Conservation (phyloP, 2,888 invertebrate genomes). For the Leptopilina myrica region DNA sequence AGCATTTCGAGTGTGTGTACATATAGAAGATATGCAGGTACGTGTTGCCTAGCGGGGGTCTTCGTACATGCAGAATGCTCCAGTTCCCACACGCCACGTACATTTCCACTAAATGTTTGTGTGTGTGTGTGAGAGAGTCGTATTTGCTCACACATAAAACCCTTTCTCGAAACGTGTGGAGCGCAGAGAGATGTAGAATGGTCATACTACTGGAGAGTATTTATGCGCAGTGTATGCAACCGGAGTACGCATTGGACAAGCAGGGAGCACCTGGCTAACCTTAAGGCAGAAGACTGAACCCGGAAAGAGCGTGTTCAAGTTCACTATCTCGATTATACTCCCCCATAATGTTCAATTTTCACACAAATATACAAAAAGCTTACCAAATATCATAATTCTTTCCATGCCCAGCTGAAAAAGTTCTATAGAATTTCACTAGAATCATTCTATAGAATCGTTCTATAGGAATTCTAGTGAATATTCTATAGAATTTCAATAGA, state of each 20-base stretch:
- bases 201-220: slow-evolving; percentile 46
- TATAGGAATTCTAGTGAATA: too few relatives aligned
- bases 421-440: too few relatives aligned
- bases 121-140: slow-evolving; percentile 12
- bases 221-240: slow-evolving; percentile 56
- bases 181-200: slow-evolving; percentile 24
- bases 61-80: slow-evolving; percentile 65
- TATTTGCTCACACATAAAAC: not conserved
- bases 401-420: too few relatives aligned
- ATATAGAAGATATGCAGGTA: not conserved
- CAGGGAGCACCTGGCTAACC: slow-evolving; percentile 34
- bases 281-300: slow-evolving; percentile 22
- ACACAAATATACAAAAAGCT: too few relatives aligned
- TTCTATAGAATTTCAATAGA: too few relatives aligned
- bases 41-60: slow-evolving; percentile 30
- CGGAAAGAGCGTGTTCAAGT: slow-evolving; percentile 39
- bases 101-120: slow-evolving; percentile 36
- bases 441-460: too few relatives aligned
- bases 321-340: slow-evolving; percentile 19
- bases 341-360: slow-evolving; percentile 11
- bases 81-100: slow-evolving; percentile 70
- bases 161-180: not conserved
- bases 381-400: too few relatives aligned
- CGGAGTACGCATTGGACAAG: slow-evolving; percentile 49
- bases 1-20: not conserved